Percentiles rank a stretch among this genome's conserved stretches.
Evolutionary conservation across 2,113 vertebrate species (phyloP).

Genomic region (Rousettus leschenaultii): DNA sequence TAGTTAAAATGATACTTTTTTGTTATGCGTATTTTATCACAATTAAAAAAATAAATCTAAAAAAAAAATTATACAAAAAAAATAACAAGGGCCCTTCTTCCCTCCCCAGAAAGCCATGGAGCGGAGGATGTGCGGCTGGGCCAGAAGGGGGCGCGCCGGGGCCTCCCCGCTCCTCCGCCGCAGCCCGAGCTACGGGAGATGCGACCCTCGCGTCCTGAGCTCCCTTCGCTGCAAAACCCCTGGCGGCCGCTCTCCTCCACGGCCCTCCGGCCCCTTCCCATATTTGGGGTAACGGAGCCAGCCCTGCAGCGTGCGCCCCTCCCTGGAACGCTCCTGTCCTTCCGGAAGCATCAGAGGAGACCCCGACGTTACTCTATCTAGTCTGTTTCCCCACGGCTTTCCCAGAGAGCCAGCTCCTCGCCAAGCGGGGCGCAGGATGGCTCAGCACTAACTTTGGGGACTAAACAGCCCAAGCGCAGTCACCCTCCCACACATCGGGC

Average conservation of each 20-base stretch:
- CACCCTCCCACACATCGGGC: too few relatives aligned
- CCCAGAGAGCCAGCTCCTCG: background rate
- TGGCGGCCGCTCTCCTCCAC: background rate
- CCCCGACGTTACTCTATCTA: background rate
- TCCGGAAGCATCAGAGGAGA: background rate
- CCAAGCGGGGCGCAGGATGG: background rate
- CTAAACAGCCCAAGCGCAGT: background rate
- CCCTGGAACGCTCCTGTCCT: background rate
- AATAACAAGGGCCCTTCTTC: background rate
- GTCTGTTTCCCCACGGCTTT: background rate
- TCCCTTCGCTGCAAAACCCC: background rate
- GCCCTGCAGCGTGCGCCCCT: background rate
- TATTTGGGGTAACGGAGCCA: background rate
- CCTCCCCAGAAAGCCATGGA: background rate
- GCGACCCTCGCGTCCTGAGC: background rate
- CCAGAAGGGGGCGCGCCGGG: background rate
- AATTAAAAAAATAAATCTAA: background rate
- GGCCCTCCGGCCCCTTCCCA: background rate
- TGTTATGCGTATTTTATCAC: background rate
- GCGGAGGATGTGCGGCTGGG: too few relatives aligned
- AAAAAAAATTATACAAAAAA: background rate
- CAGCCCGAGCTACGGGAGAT: accelerated
- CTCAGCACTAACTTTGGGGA: background rate
- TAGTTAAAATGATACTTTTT: background rate
- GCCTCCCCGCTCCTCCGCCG: background rate